These are phyloP conservation scores for Pseudomyrmex flavicornis DNA, from an alignment of 1,140 invertebrate genomes.

Conservation along the genomic window DNA sequence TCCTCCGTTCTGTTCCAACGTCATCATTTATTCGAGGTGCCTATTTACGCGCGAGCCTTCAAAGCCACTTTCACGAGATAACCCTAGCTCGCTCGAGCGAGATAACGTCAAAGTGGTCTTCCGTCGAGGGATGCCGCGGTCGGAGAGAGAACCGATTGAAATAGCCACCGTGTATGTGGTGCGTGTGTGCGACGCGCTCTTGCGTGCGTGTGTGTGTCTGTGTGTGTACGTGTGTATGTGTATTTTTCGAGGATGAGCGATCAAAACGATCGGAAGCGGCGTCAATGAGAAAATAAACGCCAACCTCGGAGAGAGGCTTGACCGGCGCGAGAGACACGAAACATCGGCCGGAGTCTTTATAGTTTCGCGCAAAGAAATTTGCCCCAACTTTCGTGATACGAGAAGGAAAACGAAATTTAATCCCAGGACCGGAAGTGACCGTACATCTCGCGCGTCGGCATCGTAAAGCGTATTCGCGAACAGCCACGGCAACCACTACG, in stretches of 20 bases:
- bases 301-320: constrained; percentile 28
- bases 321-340: constrained; percentile 22
- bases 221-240: neutral
- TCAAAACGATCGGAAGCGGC: constrained; percentile 69
- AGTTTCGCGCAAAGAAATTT: constrained; percentile 32
- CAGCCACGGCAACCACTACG: constrained; percentile 16
- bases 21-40: constrained; percentile 80
- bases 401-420: constrained; percentile 19
- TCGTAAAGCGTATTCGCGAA: constrained; percentile 46
- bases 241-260: constrained; percentile 70
- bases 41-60: constrained; percentile 80
- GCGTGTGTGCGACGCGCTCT: no score
- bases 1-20: constrained; percentile 43
- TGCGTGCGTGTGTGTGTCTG: neutral
- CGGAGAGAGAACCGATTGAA: constrained; percentile 67
- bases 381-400: constrained; percentile 36
- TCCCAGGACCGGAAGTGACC: constrained; percentile 13
- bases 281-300: constrained; percentile 65
- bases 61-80: constrained; percentile 80
- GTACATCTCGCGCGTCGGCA: constrained; percentile 30
- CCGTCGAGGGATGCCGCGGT: constrained; percentile 51
- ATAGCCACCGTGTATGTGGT: constrained; percentile 45
- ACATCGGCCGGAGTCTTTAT: constrained; percentile 28
- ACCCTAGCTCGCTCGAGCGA: constrained; percentile 71
- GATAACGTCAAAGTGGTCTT: constrained; percentile 80